Evolutionary conservation across 2,888 invertebrate genomes (phyloP), one percentile per base, ranked within the genome.

Genomic region (Lithophane socia): DNA sequence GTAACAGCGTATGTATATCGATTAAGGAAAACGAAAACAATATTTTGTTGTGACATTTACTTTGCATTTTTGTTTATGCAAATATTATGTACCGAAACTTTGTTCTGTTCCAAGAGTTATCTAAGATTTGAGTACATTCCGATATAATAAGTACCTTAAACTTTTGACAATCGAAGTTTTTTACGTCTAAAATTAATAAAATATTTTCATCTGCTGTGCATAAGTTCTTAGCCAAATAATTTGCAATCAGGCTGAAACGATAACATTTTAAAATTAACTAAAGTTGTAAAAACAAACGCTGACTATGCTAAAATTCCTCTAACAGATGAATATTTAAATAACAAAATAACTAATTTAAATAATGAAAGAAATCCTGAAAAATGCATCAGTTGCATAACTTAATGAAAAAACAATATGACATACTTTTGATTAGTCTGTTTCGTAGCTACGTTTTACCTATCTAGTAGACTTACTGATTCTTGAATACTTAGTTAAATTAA

Each of bases 1-100:
- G 67, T 76, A 68, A 42, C 81, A 44, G 56, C 72, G 87, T 81
- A 84, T 77, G 77, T 75, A 64, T 58, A 67, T 73, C 44, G 44
- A 68, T 70, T 73, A 47, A 80, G 82, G 78, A 77, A 73, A 86
- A 73, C 56, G n/a, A 12, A 68, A 86, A 64, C n/a, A 56, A 13
- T 44, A 21, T 52, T 44, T 21, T 21, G 49, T 64, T 54, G 63
- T 67, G 58, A 58, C 29, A 70, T 42, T 65, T n/a, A 18, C 12
- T 21, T 49, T 9, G 18, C 24, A 71, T 16, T 74, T 79, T 64
- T 44, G 67, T 56, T 72, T 58, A 47, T 13, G 18, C 4, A 24
- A 66, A 37, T 54, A 65, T 21, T 79, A 47, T 47, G 37, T 12
- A 37, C 29, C 18, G 5, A 58, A 80, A 75, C 37, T 54, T 12